Base-by-base conservation (phyloP, 2,113 vertebrate genomes). In the Eptatretus burgeri region DNA sequence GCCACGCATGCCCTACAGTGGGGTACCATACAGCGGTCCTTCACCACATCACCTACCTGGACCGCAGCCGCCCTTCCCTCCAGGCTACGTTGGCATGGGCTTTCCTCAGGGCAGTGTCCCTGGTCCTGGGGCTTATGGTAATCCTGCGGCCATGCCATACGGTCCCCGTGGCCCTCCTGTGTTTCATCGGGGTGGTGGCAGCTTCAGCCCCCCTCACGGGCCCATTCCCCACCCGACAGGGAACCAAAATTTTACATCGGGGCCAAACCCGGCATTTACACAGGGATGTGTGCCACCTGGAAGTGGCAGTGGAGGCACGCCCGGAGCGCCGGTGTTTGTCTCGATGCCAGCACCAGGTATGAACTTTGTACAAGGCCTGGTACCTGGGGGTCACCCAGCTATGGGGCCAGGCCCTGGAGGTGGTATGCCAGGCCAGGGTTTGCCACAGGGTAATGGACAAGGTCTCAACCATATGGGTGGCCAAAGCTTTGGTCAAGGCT, bases 61-160 rank as follows among this genome's bases (percentile, higher is more conserved):
- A 64, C 82, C 84, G 17, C n/a, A 56, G 2, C 77, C 77, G 64
- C 71, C 74, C 1, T 81, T 84, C 70, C 71, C 76, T 51, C 82
- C 79, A 68, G 80, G 82, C 67, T 84, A 86, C 71, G 78, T 94
- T 69, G 82, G 83, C 9, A 72, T 78, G 65, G 71, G 69, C 67
- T 78, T 81, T 2, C 70, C 72, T 64, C 75, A 78, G 1, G 76
- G 71, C 0, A 41, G 27, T 41, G 27, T 41, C 27, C 3, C 27
- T 41, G 56, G 56, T 20, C n/a, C n/a, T 17, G 56, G 56, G 20
- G 69, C 64, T 52, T 80, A 79, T 10, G 74, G 73, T 5, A 76
- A 78, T 12, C 71, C 76, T 0, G 76, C 74, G 14, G 75, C 74
- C 63, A 69, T 81, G 65, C 69, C 14, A 62, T 71, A 78, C 63